A percentile compares a stretch with the other conserved stretches of the same genome.
Conservation (phyloP, 2,888 invertebrate species). For the Salpingus planirostris region DNA sequence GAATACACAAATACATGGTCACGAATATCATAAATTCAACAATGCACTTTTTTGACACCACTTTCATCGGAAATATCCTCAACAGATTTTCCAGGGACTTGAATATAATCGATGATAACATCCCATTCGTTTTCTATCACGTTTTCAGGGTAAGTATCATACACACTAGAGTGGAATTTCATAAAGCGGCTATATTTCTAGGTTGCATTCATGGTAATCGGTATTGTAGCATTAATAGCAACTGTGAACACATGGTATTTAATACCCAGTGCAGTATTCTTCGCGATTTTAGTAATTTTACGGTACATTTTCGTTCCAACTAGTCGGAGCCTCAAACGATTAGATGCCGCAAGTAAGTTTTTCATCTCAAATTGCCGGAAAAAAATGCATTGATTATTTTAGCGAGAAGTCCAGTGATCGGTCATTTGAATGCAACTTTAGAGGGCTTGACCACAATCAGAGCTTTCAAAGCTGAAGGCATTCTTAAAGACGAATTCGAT, state of each 20-base stretch:
- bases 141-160: constrained; percentile 9
- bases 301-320: constrained; percentile 61
- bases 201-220: constrained; percentile 53
- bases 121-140: constrained; percentile 8
- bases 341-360: constrained; percentile 57
- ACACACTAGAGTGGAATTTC: too few species aligned
- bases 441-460: constrained; percentile 36
- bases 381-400: constrained; percentile 11
- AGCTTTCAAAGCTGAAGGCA: constrained; percentile 30
- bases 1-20: constrained; percentile 12
- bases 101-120: constrained; percentile 9
- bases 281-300: constrained; percentile 52
- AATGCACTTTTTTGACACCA: constrained; percentile 10
- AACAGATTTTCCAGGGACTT: constrained; percentile 50
- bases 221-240: constrained; percentile 61
- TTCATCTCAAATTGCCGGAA: constrained; percentile 1
- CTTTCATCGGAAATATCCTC: constrained; percentile 32
- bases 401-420: constrained; percentile 37
- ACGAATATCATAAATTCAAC: constrained; percentile 8
- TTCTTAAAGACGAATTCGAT: constrained; percentile 33
- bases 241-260: constrained; percentile 60
- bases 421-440: constrained; percentile 35
- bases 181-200: too few species aligned
- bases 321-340: constrained; percentile 65
- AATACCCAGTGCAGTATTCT: constrained; percentile 55